phyloP scores from a whole-genome alignment of 1,140 invertebrate genomes.

The Chymomyza costata region DNA sequence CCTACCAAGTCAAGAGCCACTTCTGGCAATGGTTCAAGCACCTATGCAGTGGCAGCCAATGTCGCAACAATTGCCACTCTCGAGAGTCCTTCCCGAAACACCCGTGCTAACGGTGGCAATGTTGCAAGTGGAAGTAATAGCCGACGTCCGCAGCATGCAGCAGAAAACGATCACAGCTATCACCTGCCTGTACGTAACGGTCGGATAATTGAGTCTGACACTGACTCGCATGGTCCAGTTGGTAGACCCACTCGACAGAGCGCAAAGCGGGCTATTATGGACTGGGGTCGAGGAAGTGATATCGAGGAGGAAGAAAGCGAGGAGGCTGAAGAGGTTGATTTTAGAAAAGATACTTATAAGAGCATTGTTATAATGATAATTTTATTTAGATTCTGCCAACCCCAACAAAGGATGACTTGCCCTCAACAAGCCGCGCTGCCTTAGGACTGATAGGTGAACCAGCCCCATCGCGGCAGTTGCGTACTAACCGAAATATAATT shows the following conservation, averaged over 20 bases:
- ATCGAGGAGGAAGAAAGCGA: constrained; percentile 62
- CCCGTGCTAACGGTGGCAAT: constrained; percentile 46
- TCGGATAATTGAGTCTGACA: constrained; percentile 64
- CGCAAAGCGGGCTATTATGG: constrained; percentile 53
- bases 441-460: constrained; percentile 11
- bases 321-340: constrained; percentile 61
- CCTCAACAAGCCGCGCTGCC: constrained; percentile 61
- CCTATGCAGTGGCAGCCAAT: constrained; percentile 45
- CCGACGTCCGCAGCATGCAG: constrained; percentile 32
- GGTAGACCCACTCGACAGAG: constrained; percentile 60
- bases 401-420: constrained; percentile 65
- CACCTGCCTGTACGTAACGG: constrained; percentile 67
- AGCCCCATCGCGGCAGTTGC: constrained; percentile 45
- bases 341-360: not conserved
- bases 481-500: constrained; percentile 68
- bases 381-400: constrained; percentile 66
- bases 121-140: not conserved
- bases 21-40: constrained; percentile 42
- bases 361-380: not conserved
- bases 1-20: constrained; percentile 14
- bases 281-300: constrained; percentile 63
- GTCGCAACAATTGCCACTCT: constrained; percentile 27
- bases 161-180: constrained; percentile 73
- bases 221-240: constrained; percentile 53
- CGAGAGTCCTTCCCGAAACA: constrained; percentile 57